Conservation (phyloP, 2,113 vertebrate genomes). For the Antechinus stuartii region DNA sequence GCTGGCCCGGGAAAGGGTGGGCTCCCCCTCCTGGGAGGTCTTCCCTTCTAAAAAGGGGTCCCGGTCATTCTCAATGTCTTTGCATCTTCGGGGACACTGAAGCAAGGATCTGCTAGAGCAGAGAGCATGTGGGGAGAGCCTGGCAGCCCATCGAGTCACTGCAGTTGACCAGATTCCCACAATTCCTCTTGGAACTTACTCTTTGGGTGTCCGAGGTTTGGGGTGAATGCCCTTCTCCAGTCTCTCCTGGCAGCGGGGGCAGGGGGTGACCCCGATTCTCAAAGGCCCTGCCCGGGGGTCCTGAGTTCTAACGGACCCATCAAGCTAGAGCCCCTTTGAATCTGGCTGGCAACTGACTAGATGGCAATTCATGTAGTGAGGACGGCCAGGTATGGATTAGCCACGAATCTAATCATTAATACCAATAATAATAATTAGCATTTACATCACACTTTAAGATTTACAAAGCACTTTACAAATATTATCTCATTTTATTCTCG, state of each 20-base stretch:
- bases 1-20: too few species aligned
- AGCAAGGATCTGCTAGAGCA: background rate
- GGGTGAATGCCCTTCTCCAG: background rate
- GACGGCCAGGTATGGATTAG: background rate
- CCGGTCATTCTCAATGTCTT: background rate
- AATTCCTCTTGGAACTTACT: background rate
- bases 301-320: background rate
- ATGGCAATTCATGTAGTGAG: background rate
- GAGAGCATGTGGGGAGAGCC: background rate
- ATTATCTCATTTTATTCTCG: too few species aligned
- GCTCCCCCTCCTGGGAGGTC: background rate
- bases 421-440: background rate
- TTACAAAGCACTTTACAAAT: background rate
- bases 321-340: background rate
- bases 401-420: background rate
- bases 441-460: background rate
- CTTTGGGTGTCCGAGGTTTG: background rate
- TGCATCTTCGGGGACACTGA: background rate
- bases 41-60: background rate
- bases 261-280: background rate
- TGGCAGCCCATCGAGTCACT: background rate
- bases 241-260: background rate
- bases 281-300: background rate
- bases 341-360: background rate
- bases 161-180: background rate